Percentiles rank a stretch among this genome's conserved stretches.
These are phyloP conservation scores for Calephelis nemesis DNA, from an alignment of 1,140 invertebrate species.

Conservation along the genomic window DNA sequence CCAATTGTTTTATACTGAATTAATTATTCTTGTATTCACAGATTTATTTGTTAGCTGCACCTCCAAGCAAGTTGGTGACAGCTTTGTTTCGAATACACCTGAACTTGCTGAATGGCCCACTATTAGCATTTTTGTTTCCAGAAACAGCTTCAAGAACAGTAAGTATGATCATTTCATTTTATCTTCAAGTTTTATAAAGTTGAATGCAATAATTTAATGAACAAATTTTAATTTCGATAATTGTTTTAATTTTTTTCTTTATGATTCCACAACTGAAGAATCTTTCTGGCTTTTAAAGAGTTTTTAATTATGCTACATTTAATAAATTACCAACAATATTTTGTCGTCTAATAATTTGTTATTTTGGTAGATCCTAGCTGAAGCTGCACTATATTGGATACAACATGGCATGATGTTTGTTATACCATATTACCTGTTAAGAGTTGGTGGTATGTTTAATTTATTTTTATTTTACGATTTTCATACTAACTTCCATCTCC, in stretches of 20 bases:
- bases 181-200: too few species aligned
- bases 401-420: conserved; percentile 96
- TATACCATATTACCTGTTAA: conserved; percentile 93
- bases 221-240: too few species aligned
- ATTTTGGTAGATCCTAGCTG: conserved; percentile 89
- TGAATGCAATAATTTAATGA: too few species aligned
- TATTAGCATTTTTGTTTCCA: conserved; percentile 94
- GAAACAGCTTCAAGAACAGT: conserved; percentile 94
- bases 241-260: too few species aligned
- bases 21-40: conserved; percentile 56
- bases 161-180: conserved; percentile 60
- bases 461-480: not conserved
- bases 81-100: conserved; percentile 93
- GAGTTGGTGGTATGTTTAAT: conserved; percentile 86
- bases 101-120: conserved; percentile 94
- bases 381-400: conserved; percentile 94
- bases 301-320: too few species aligned
- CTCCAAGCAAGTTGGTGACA: conserved; percentile 89
- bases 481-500: too few species aligned
- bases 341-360: conserved; percentile 6
- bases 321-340: not conserved
- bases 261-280: too few species aligned
- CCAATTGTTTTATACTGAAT: not conserved
- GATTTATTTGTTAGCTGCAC: conserved; percentile 93
- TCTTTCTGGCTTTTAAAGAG: too few species aligned